phyloP scores from a whole-genome alignment of 2,113 vertebrate genomes.

The Cinclus mexicanus region DNA sequence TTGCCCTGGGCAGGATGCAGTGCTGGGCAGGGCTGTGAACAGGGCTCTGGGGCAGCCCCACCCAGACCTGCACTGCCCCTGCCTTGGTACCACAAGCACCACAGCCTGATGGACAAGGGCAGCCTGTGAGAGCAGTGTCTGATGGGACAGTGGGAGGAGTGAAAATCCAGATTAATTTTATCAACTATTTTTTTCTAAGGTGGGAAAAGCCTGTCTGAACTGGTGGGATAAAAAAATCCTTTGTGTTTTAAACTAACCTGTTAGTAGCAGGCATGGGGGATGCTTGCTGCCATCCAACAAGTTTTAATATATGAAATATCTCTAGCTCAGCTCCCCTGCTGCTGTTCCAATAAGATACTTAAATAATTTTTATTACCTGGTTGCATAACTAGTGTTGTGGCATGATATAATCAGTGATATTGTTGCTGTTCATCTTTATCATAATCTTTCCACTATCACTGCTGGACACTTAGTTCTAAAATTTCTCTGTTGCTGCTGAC shows the following conservation, averaged over 20 bases:
- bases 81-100: not conserved
- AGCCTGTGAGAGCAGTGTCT: not conserved
- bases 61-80: not conserved
- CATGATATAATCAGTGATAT: not conserved
- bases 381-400: not conserved
- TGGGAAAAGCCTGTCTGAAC: not conserved
- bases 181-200: not conserved
- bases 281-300: not conserved
- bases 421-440: not conserved
- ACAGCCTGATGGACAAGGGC: no score
- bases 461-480: not conserved
- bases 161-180: not conserved
- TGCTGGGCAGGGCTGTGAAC: no score
- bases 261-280: not conserved
- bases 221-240: not conserved
- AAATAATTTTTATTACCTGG: not conserved
- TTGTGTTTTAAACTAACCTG: not conserved
- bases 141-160: not conserved
- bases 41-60: not conserved
- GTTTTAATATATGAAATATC: not conserved
- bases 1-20: rapidly evolving
- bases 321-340: not conserved
- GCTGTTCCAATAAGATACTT: not conserved
- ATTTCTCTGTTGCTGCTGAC: constrained; percentile 10
- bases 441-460: not conserved